A percentile compares a stretch with the other conserved stretches of the same genome.
phyloP scores from a whole-genome alignment of 2,888 invertebrate species.

The Zeuzera pyrina region DNA sequence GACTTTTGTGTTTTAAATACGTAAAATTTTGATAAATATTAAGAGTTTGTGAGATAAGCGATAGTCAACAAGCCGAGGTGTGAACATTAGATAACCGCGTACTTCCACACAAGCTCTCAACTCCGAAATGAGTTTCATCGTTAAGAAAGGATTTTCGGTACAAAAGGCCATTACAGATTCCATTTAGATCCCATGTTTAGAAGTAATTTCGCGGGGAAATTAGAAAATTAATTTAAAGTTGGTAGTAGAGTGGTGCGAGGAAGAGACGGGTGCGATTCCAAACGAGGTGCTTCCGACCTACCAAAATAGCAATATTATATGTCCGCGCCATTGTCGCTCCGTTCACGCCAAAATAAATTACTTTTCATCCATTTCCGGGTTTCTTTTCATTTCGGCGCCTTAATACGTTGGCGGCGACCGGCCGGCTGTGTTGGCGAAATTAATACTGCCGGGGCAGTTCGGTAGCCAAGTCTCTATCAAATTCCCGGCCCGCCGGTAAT shows the following conservation, averaged over 20 bases:
- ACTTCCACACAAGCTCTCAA: slow-evolving; percentile 17
- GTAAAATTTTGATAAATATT: too few relatives aligned
- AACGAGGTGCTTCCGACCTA: not conserved
- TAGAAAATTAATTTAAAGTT: slow-evolving; percentile 39
- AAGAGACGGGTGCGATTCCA: slow-evolving; percentile 10
- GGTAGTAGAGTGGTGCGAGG: slow-evolving; percentile 12
- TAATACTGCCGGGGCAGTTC: slow-evolving; percentile 48
- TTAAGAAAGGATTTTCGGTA: slow-evolving; percentile 35
- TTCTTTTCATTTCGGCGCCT: slow-evolving; percentile 57
- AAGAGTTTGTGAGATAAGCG: too few relatives aligned
- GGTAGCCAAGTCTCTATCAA: slow-evolving; percentile 61
- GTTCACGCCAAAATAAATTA: slow-evolving; percentile 48
- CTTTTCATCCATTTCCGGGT: slow-evolving; percentile 53
- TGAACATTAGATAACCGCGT: slow-evolving; percentile 5
- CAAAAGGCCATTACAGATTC: slow-evolving; percentile 38
- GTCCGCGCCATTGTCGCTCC: slow-evolving; percentile 27
- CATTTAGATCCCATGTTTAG: slow-evolving; percentile 41
- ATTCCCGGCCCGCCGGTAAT: slow-evolving; percentile 50
- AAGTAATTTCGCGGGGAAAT: slow-evolving; percentile 40
- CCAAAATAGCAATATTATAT: slow-evolving; percentile 16
- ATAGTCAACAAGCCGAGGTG: too few relatives aligned
- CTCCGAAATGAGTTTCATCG: slow-evolving; percentile 23
- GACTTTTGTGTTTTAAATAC: too few relatives aligned
- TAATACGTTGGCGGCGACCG: slow-evolving; percentile 47
- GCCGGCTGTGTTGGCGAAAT: slow-evolving; percentile 53